phyloP scores from a whole-genome alignment of 2,888 invertebrate species.

The Melinaea menophilus region DNA sequence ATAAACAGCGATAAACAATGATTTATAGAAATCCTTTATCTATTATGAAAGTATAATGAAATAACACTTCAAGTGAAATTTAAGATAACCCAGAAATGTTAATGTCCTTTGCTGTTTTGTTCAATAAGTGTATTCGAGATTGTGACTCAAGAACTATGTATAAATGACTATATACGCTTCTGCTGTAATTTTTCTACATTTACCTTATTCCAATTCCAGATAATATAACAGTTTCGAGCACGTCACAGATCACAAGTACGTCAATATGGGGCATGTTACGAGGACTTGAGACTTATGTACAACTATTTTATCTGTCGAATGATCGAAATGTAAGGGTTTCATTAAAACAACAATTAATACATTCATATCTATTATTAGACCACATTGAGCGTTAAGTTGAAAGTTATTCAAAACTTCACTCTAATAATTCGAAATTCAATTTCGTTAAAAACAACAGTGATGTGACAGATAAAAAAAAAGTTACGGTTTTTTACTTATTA shows the following conservation, averaged over 20 bases:
- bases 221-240: slow-evolving; percentile 43
- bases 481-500: slow-evolving; percentile 6
- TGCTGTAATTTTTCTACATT: background rate
- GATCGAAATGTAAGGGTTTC: slow-evolving; percentile 41
- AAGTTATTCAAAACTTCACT: background rate
- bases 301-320: slow-evolving; percentile 76
- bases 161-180: background rate
- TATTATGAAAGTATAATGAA: no score
- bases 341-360: background rate
- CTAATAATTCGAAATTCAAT: background rate
- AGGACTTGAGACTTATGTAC: slow-evolving; percentile 92
- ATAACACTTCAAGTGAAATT: background rate
- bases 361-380: background rate
- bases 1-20: no score
- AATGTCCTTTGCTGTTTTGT: background rate
- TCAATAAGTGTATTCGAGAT: background rate
- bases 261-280: slow-evolving; percentile 91
- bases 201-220: slow-evolving; percentile 42
- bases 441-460: slow-evolving; percentile 6
- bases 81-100: background rate
- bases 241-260: slow-evolving; percentile 41
- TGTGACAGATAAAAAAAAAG: background rate
- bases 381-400: no score
- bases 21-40: no score
- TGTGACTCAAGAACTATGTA: background rate